Evolutionary conservation across 2,888 invertebrate genomes (phyloP).

Genomic region (Terebella lapidaria): DNA sequence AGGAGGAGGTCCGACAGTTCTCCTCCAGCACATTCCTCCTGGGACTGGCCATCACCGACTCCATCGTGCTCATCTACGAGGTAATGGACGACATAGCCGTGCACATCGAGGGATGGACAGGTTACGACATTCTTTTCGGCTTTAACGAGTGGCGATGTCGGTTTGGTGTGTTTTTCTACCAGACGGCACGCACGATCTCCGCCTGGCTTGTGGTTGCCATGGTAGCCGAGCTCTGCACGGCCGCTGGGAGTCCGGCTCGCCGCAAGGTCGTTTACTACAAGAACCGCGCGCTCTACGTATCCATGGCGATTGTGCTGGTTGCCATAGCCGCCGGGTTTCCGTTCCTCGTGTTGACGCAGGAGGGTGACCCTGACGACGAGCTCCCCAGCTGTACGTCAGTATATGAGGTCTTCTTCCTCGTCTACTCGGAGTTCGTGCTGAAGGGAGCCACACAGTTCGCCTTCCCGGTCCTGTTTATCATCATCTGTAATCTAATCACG

Average conservation of each 20-base stretch:
- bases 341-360: constrained; percentile 15
- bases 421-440: constrained; percentile 20
- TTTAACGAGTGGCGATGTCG: constrained; percentile 19
- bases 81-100: constrained; percentile 16
- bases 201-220: constrained; percentile 23
- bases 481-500: constrained; percentile 5
- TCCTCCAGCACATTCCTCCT: constrained; percentile 12
- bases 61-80: constrained; percentile 14
- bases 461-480: constrained; percentile 16
- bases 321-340: constrained; percentile 20
- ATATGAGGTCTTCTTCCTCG: constrained; percentile 14
- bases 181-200: constrained; percentile 8
- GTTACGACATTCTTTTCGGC: constrained; percentile 11
- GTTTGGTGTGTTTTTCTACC: constrained; percentile 12
- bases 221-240: constrained; percentile 15
- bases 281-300: constrained; percentile 17
- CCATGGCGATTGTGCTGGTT: constrained; percentile 17
- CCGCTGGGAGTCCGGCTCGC: constrained; percentile 1
- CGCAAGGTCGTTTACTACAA: constrained; percentile 5
- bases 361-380: background rate
- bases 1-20: background rate
- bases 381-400: constrained; percentile 14
- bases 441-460: constrained; percentile 5
- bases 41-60: constrained; percentile 14
- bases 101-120: background rate